Evolutionary conservation across 1,140 invertebrate genomes (phyloP).

Genomic region (Nephotettix cincticeps): DNA sequence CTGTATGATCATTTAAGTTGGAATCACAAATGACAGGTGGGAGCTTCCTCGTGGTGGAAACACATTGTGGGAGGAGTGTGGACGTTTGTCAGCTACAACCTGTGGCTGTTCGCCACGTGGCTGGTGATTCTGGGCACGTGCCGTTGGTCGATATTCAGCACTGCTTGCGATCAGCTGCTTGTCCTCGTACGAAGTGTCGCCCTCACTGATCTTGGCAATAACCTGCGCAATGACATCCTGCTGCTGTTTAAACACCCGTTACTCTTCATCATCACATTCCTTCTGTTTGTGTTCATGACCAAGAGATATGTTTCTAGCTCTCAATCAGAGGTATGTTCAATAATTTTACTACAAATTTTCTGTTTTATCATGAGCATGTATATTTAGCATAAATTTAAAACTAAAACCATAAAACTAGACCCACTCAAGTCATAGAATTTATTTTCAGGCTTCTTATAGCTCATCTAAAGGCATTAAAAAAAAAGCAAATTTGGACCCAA

Average conservation of each 20-base stretch:
- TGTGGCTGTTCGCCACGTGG: constrained; percentile 50
- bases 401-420: no score
- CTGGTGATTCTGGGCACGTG: constrained; percentile 48
- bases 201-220: constrained; percentile 31
- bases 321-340: neutral
- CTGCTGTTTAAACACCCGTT: constrained; percentile 15
- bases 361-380: no score
- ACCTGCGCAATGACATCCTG: constrained; percentile 7
- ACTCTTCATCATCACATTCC: constrained; percentile 6
- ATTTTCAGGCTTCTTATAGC: no score
- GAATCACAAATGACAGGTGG: constrained; percentile 31
- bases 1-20: no score
- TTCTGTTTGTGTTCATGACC: constrained; percentile 22
- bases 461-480: no score
- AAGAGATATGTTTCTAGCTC: neutral
- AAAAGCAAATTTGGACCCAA: no score
- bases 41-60: constrained; percentile 40
- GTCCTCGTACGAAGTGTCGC: constrained; percentile 29
- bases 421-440: no score
- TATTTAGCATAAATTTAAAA: no score
- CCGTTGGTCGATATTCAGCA: constrained; percentile 41
- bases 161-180: constrained; percentile 24
- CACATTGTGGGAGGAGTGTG: constrained; percentile 46
- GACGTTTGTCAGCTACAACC: constrained; percentile 51
- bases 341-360: no score